Evolutionary conservation across 2,888 invertebrate genomes (phyloP).

Genomic region (Cataglyphis albicans): DNA sequence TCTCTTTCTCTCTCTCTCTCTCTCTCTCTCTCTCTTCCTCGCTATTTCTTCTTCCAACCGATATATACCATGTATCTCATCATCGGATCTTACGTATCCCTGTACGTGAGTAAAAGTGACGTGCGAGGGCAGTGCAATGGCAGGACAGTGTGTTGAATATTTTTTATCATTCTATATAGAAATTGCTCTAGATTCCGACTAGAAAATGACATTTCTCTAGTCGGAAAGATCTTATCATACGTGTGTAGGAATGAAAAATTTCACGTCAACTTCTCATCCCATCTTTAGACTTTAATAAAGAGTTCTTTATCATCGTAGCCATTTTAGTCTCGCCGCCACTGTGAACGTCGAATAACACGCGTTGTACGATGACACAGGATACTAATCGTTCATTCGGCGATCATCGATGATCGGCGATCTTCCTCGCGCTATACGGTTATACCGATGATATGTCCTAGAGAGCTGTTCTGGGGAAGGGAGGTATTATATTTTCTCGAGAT

Average conservation of each 20-base stretch:
- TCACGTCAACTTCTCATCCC: background rate
- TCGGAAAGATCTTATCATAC: background rate
- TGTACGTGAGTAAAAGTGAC: conserved; percentile 16
- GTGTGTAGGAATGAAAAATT: background rate
- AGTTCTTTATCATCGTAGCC: background rate
- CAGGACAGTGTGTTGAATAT: background rate
- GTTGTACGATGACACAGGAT: conserved; percentile 81
- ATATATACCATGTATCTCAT: conserved; percentile 14
- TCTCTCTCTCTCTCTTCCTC: conserved; percentile 57
- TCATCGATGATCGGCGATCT: conserved; percentile 73
- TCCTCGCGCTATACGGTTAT: conserved; percentile 42
- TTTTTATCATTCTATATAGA: background rate
- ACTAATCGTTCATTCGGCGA: conserved; percentile 84
- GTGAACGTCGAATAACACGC: conserved; percentile 59
- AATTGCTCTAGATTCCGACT: too few relatives aligned
- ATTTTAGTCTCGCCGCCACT: background rate
- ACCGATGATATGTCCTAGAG: conserved; percentile 53
- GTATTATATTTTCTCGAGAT: conserved; percentile 80
- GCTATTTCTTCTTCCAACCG: conserved; percentile 57
- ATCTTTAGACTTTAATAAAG: background rate
- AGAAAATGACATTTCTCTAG: background rate
- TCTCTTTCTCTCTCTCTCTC: conserved; percentile 35
- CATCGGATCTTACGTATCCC: conserved; percentile 11
- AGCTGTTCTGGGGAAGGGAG: conserved; percentile 61
- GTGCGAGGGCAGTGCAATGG: conserved; percentile 1